These are phyloP conservation scores for Muschampia plurimacula DNA, from an alignment of 2,888 invertebrate species.

Conservation along the genomic window DNA sequence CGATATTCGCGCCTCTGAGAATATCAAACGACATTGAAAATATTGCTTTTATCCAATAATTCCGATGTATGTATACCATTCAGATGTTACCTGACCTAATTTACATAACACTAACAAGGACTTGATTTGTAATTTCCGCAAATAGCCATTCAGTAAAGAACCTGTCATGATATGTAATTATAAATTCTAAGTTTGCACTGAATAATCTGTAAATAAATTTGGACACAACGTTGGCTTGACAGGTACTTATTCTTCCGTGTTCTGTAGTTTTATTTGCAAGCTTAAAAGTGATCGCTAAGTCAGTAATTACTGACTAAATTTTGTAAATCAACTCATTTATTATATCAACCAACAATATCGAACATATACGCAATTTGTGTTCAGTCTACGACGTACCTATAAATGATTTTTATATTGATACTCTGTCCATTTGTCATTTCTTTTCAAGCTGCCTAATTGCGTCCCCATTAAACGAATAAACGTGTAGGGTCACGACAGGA, in stretches of 20 bases:
- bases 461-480: conserved; percentile 14
- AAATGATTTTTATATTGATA: not conserved
- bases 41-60: conserved; percentile 47
- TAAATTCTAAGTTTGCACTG: conserved; percentile 17
- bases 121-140: conserved; percentile 67
- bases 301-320: conserved; percentile 2
- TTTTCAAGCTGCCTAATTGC: not conserved
- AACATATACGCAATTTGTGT: not conserved
- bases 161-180: conserved; percentile 26
- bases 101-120: conserved; percentile 65
- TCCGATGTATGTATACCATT: conserved; percentile 47
- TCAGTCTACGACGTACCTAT: not conserved
- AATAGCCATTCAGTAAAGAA: conserved; percentile 53
- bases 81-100: conserved; percentile 52
- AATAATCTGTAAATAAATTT: conserved; percentile 27
- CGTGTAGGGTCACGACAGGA: conserved; percentile 5
- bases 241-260: conserved; percentile 26
- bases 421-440: not conserved
- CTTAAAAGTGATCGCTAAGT: conserved; percentile 21
- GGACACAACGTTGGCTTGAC: conserved; percentile 11
- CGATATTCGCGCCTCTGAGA: conserved; percentile 13
- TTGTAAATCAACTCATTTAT: not conserved
- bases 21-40: conserved; percentile 27
- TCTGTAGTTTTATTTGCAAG: conserved; percentile 20
- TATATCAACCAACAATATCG: not conserved